These are phyloP conservation scores for Pseudobourletiella spinata DNA, from an alignment of 1,140 invertebrate genomes.

Conservation along the genomic window DNA sequence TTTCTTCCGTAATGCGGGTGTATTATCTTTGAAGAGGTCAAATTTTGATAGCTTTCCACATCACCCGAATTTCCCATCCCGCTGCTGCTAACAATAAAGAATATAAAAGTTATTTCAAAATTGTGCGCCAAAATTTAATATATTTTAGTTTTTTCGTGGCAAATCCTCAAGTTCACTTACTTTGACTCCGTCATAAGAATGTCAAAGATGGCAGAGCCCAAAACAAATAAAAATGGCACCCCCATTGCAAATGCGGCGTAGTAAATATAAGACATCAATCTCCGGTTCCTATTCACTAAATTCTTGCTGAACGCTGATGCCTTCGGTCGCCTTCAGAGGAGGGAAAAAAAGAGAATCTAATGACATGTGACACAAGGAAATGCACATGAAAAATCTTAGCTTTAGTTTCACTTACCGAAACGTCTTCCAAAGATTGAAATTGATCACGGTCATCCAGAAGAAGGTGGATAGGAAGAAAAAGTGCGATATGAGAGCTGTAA, in stretches of 20 bases:
- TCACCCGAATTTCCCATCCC: too few relatives aligned
- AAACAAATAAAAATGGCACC: neutral
- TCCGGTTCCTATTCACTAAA: neutral
- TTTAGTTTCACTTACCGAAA: constrained; percentile 1
- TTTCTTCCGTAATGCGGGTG: neutral
- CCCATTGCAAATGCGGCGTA: neutral
- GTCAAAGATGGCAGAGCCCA: neutral
- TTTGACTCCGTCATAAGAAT: neutral
- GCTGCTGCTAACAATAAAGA: too few relatives aligned
- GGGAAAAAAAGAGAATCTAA: too few relatives aligned
- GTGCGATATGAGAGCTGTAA: neutral
- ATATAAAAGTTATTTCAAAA: too few relatives aligned
- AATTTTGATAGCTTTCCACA: neutral
- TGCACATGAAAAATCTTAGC: too few relatives aligned
- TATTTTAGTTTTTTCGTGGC: too few relatives aligned
- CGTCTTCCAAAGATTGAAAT: neutral
- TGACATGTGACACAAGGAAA: too few relatives aligned
- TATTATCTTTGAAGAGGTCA: neutral
- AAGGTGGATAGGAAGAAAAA: constrained; percentile 4
- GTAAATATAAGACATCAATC: neutral
- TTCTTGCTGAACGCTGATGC: neutral
- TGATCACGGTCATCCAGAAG: constrained; percentile 1
- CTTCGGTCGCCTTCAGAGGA: too few relatives aligned
- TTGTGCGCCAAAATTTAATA: too few relatives aligned
- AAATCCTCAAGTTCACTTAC: neutral